Base-by-base conservation (phyloP, 2,797 vertebrate species). In the Pyrocephalus nanus region DNA sequence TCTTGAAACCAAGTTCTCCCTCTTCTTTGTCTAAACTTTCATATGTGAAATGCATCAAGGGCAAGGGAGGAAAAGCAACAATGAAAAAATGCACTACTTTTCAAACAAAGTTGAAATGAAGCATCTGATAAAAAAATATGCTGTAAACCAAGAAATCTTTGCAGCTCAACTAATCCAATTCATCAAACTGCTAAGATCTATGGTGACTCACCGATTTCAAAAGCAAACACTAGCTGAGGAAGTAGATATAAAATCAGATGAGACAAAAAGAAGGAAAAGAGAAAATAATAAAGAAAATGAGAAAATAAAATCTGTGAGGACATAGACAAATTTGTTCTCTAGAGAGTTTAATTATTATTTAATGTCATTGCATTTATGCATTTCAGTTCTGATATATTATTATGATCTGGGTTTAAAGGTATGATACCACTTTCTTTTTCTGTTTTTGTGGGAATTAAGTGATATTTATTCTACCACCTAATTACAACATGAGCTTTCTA, bases 31-130 rank as follows among this genome's bases (percentile, higher is more conserved):
- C 29, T 69, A 34, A 78, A 61, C 26, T 58, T 34, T 74, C 51
- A 21, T 9, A 3, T 36, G 14, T 62, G 64, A 87, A 92, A 85
- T 8, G 6, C 36, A 81, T 55, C 11, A 48, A 55, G 40, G 32
- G 36, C 18, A 62, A 51, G 1, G 7, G 5, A 3, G 4, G 1
- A 1, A n/a, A 55, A 76, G 6, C 5, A 67, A 29, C 5, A 21
- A 36, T 3, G 22, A 32, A 47, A 66, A 23, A 36, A 1, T 10
- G 15, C 9, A 23, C 6, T 55, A n/a, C 27, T 83, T 48, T 53
- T 57, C 13, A 15, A 62, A 65, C 7, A 4, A 75, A 78, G 5
- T n/a, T 74, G 22, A 70, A 88, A 54, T 40, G 8, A 60, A 65
- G 11, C 3, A 4, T 27, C 9, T 72, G 50, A 81, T 3, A 27